Percentiles rank a stretch among this genome's conserved stretches.
Conservation (phyloP, 2,888 invertebrate genomes). For the Bimastos eiseni region DNA sequence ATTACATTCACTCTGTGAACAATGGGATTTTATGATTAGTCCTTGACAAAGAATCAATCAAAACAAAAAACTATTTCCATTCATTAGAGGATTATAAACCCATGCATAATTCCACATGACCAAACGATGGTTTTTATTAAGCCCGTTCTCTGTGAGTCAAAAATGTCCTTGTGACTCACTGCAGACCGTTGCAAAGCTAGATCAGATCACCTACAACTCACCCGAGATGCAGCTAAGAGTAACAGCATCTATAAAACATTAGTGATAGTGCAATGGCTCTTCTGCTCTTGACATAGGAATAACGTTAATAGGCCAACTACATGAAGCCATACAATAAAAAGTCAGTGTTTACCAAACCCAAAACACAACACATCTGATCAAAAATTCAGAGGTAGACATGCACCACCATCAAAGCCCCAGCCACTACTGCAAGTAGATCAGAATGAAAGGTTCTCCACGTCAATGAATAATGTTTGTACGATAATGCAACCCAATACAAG, state of each 20-base stretch:
- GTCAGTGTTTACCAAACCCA: not conserved
- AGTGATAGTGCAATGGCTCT: not conserved
- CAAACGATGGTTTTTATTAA: slow-evolving; percentile 13
- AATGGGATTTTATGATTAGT: not conserved
- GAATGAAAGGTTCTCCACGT: not conserved
- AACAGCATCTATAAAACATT: not conserved
- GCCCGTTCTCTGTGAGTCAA: not conserved
- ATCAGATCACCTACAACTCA: not conserved
- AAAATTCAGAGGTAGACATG: not conserved
- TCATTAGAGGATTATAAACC: not conserved
- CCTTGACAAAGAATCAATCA: not conserved
- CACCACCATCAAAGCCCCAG: not conserved
- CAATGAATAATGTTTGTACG: not conserved
- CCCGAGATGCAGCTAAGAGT: not conserved
- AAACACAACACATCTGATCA: not conserved
- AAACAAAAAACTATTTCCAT: not conserved
- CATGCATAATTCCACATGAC: not conserved
- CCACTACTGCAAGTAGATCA: not conserved
- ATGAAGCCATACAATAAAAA: not conserved
- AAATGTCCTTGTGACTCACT: not conserved
- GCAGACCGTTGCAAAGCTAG: not conserved
- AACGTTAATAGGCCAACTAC: not conserved
- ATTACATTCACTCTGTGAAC: not conserved
- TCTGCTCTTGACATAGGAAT: not conserved
- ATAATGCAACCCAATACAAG: not conserved